Base-by-base conservation (phyloP, 2,797 vertebrate genomes). In the Aldrovandia affinis region DNA sequence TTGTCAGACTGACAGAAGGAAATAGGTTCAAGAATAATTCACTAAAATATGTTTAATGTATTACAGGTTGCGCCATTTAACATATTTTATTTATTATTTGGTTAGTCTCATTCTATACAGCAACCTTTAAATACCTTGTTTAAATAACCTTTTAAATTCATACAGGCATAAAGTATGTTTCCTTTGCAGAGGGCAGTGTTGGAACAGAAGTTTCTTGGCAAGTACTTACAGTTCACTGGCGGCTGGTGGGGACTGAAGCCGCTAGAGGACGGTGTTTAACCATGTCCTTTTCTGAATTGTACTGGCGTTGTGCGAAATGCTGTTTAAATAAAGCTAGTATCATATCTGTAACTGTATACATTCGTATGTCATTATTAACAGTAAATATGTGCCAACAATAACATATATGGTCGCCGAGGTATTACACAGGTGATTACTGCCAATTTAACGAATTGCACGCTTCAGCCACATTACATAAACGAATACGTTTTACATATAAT, bases 241-340 rank as follows among this genome's bases (percentile, higher is more conserved):
- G 18, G 55, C 55, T 57, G 55, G 68, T 70, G 3, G 18, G 12
- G 18, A 25, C 18, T 77, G 39, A n/a, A 6, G 73, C 22, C 73
- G 42, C 39, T 77, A 77, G 73, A 77, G 42, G 73, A 28, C 73
- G 42, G 25, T 47, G 73, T 77, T 77, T 77, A 77, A 42, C 73
- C 15, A 39, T 25, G 42, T 44, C 14, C 47, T 47, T n/a, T 25
- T 33, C 39, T 47, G 22, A 77, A 77, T 47, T 44, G 9, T 18
- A 22, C 6, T 20, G 36, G n/a, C 5, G 39, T 75, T 20, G 20
- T 3, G 28, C 42, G 36, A 42, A 42, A 47, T n/a, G 25, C 12
- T 9, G 39, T 42, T 77, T 3, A 77, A n/a, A 77, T n/a, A 22
- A 33, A 42, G 2, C 36, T 73, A 30, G 14, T 42, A 5, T 2